Percentiles rank a stretch among this genome's conserved stretches.
These are phyloP conservation scores for Molanna angustata DNA, from an alignment of 2,888 invertebrate genomes.

Conservation along the genomic window DNA sequence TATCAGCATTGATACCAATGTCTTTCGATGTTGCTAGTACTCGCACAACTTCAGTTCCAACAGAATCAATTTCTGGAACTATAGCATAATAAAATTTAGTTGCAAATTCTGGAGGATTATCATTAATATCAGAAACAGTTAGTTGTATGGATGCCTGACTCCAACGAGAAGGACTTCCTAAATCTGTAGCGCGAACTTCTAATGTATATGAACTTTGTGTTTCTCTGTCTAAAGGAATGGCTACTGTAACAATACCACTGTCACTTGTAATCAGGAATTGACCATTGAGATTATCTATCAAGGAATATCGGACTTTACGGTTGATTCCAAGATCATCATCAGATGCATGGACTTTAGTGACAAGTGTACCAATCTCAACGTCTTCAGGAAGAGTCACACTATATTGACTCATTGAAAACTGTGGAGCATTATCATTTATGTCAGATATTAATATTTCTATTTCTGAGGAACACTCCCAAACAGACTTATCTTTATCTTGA, in stretches of 20 bases:
- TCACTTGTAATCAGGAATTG: slow-evolving; percentile 79
- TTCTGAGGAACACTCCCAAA: slow-evolving; percentile 79
- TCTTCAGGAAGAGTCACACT: slow-evolving; percentile 84
- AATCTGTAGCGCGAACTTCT: slow-evolving; percentile 79
- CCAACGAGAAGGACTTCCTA: slow-evolving; percentile 71
- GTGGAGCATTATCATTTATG: slow-evolving; percentile 84
- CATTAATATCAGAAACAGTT: slow-evolving; percentile 88
- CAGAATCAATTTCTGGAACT: slow-evolving; percentile 73
- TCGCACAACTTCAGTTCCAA: slow-evolving; percentile 77
- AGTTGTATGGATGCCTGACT: slow-evolving; percentile 69
- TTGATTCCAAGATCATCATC: slow-evolving; percentile 78
- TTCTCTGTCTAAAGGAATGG: slow-evolving; percentile 84
- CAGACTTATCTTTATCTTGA: slow-evolving; percentile 73
- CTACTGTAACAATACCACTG: slow-evolving; percentile 83
- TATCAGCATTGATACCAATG: slow-evolving; percentile 89
- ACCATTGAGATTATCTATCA: slow-evolving; percentile 58
- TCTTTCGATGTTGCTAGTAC: slow-evolving; percentile 92
- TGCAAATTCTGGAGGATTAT: slow-evolving; percentile 94
- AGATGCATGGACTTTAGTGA: slow-evolving; percentile 81
- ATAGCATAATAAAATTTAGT: slow-evolving; percentile 74
- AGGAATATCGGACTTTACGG: slow-evolving; percentile 78
- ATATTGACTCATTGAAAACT: slow-evolving; percentile 70
- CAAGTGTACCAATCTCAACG: slow-evolving; percentile 80
- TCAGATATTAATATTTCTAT: slow-evolving; percentile 73
- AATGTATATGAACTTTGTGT: slow-evolving; percentile 79